Conservation (phyloP, 2,888 invertebrate genomes). For the Chrysomela aeneicollis region DNA sequence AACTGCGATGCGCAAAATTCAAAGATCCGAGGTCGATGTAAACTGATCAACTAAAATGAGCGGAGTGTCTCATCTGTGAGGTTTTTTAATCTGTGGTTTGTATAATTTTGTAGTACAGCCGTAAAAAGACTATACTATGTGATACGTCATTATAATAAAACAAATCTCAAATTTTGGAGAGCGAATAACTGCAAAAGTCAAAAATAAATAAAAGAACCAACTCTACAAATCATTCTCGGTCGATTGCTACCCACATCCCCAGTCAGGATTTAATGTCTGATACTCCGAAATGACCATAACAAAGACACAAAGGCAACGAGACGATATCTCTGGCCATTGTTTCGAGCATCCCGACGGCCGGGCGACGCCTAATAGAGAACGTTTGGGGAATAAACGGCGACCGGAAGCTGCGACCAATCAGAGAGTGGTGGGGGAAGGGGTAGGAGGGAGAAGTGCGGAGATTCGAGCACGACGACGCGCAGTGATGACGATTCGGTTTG, state of each 20-base stretch:
- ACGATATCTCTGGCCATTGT: constrained; percentile 38
- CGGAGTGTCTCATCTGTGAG: too few species aligned
- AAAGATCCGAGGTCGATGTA: too few species aligned
- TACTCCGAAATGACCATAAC: neutral
- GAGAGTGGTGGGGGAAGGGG: constrained; percentile 41
- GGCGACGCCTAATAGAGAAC: constrained; percentile 45
- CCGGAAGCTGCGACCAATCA: constrained; percentile 56
- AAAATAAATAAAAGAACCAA: neutral
- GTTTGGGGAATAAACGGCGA: constrained; percentile 46
- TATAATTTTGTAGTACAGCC: too few species aligned
- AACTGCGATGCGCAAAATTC: too few species aligned
- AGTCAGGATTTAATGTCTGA: neutral
- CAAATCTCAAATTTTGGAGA: neutral
- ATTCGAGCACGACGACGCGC: constrained; percentile 33
- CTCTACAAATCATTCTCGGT: neutral
- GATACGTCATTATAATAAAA: too few species aligned
- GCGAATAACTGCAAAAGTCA: neutral
- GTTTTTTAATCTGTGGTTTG: too few species aligned
- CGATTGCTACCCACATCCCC: neutral
- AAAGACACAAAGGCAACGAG: neutral
- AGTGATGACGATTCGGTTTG: constrained; percentile 22
- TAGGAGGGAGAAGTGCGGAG: constrained; percentile 29
- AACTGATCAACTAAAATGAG: too few species aligned
- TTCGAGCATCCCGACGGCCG: constrained; percentile 49
- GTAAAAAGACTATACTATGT: too few species aligned